Evolutionary conservation across 2,113 vertebrate species (phyloP).

Genomic region (Bos indicus): DNA sequence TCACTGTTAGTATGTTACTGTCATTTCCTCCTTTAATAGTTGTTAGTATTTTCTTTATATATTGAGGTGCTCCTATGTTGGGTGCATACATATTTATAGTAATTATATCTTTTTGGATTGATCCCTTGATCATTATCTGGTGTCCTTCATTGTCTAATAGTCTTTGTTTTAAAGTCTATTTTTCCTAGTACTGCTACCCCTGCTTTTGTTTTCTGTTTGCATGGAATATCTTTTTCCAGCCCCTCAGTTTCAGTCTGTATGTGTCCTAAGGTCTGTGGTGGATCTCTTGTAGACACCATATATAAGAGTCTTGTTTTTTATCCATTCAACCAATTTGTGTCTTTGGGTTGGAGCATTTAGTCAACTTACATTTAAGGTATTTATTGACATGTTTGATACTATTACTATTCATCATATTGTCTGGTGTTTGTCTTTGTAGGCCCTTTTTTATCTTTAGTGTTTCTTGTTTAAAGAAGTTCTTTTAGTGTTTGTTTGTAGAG

Average conservation of each 20-base stretch:
- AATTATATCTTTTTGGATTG: not conserved
- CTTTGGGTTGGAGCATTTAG: not conserved
- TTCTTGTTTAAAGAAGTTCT: not conserved
- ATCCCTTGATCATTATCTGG: not conserved
- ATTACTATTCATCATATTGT: not conserved
- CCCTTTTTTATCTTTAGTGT: not conserved
- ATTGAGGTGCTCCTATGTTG: not conserved
- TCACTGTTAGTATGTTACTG: not conserved
- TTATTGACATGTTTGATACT: not conserved
- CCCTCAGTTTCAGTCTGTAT: not conserved
- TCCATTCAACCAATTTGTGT: not conserved
- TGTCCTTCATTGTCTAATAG: not conserved
- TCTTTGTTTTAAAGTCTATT: not conserved
- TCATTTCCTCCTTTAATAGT: not conserved
- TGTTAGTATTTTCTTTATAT: not conserved
- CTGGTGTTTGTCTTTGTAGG: not conserved
- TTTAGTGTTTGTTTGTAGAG: not conserved
- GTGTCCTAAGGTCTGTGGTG: not conserved
- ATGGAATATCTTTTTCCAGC: not conserved
- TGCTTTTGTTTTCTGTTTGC: not conserved
- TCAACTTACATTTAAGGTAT: not conserved
- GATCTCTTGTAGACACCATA: not conserved
- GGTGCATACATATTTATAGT: not conserved
- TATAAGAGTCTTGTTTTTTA: not conserved
- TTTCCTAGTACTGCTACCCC: not conserved